Evolutionary conservation across 2,797 vertebrate genomes (phyloP), one percentile per base, ranked within the genome.

Genomic region (Lemur catta): DNA sequence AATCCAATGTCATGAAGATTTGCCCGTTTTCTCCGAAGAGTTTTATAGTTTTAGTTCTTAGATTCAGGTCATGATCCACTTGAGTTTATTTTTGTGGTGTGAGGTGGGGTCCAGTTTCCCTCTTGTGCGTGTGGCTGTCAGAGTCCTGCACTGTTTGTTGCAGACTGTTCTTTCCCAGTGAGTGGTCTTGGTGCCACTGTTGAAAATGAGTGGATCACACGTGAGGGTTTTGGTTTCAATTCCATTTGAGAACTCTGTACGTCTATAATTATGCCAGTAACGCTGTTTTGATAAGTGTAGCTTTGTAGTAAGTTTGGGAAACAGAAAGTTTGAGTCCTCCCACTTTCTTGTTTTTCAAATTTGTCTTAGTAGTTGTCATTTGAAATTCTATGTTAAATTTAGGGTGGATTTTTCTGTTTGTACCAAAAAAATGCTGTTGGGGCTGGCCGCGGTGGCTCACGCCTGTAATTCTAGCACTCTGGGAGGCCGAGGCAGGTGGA

Each of bases 321-420:
- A 84, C 26, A 46, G 61, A 48, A 57, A 59, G 30, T 74, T 11
- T 74, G 55, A 75, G 48, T 65, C 61, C 14, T 76, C 67, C 59
- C 55, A 24, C 35, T 52, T 55, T 22, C 52, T 22, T 84, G 80
- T 78, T 59, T 90, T 88, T 84, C 6, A 41, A 14, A 61, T 48
- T 28, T 65, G 38, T 48, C 59, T 61, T 84, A 41, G 43, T 59
- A 89, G 4, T 76, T 88, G 24, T 90, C 3, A 6, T 57, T 69
- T 85, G 35, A 90, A 89, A 67, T 52, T 78, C 46, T 28, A 2
- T 69, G 30, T 82, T 59, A 78, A 69, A 86, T 26, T 65, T 71
- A 74, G 63, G 18, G 20, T 33, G 8, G 38, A 26, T 41, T 52
- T 80, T 55, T 57, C 6, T 24, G 0, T 65, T 61, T 84, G 22